Conservation (phyloP, 2,113 vertebrate species). For the Mastomys natalensis region DNA sequence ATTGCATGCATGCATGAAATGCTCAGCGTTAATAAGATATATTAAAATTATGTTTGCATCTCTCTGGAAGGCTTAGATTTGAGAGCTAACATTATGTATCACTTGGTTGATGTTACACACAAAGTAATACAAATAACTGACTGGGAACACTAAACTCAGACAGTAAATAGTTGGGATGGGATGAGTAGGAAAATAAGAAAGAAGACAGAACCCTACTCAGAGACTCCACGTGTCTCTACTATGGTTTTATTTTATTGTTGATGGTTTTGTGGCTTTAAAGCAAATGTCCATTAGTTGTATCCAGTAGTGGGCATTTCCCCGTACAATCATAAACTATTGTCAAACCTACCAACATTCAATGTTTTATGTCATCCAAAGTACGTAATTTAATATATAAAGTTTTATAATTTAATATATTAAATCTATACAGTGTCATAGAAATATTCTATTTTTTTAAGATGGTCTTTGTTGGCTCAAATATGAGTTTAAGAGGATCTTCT, state of each 20-base stretch:
- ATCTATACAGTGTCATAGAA: neutral
- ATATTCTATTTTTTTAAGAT: neutral
- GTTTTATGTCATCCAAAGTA: too few species aligned
- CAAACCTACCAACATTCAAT: too few species aligned
- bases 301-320: too few species aligned
- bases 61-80: neutral
- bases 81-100: neutral
- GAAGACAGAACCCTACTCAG: too few species aligned
- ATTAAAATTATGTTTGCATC: slow-evolving; percentile 8
- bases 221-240: too few species aligned
- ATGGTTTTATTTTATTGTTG: too few species aligned
- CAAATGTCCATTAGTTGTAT: too few species aligned
- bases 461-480: neutral
- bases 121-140: neutral
- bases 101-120: neutral
- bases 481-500: neutral
- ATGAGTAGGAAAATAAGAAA: neutral
- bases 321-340: too few species aligned
- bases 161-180: neutral
- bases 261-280: too few species aligned
- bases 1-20: neutral
- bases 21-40: too few species aligned
- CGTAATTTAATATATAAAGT: too few species aligned
- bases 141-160: neutral
- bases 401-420: too few species aligned